Base-by-base conservation (phyloP, 2,797 vertebrate species). In the Sebastes matsubarae region DNA sequence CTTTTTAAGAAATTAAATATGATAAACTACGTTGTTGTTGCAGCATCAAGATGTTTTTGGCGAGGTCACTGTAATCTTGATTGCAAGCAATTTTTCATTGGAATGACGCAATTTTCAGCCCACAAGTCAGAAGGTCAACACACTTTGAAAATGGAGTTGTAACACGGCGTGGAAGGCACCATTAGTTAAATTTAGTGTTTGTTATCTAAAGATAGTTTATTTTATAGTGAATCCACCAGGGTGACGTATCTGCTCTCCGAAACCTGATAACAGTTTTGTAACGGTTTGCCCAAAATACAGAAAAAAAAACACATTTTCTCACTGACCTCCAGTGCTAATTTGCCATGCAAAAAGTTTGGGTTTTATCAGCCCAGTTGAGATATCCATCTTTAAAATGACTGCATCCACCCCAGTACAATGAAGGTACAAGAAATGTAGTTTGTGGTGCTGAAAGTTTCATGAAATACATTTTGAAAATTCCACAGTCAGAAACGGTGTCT, bases 41-140 rank as follows among this genome's bases (percentile, higher is more conserved):
- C 70, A 54, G 1, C 66, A 54, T 77, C 30, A n/a, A 64, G 1
- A 66, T 82, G 32, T 78, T 83, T 68, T 30, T 52, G 66, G 16
- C 1, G 0, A 34, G 42, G n/a, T 69, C 27, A 57, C n/a, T 20
- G 22, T 65, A 4, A 30, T 63, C 46, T 16, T 68, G 16, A 74
- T 16, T 42, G 2, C 4, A 9, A 59, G 32, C 27, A 52, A 11
- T 81, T 55, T 71, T 46, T 81, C 36, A 55, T 32, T 65, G 5
- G 1, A 77, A 59, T 68, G 20, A 68, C 20, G 27, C 4, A 50
- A 65, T 22, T n/a, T 29, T 30, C 2, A 38, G 6, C 13, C 8
- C 22, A 65, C 3, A 18, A 30, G 4, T 50, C 42, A 79, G 6
- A 73, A 61, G 25, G 18, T 69, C 65, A 68, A 14, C 14, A 36